These are phyloP conservation scores for Dryocosmus kuriphilus DNA, from an alignment of 2,888 invertebrate species.

Conservation along the genomic window DNA sequence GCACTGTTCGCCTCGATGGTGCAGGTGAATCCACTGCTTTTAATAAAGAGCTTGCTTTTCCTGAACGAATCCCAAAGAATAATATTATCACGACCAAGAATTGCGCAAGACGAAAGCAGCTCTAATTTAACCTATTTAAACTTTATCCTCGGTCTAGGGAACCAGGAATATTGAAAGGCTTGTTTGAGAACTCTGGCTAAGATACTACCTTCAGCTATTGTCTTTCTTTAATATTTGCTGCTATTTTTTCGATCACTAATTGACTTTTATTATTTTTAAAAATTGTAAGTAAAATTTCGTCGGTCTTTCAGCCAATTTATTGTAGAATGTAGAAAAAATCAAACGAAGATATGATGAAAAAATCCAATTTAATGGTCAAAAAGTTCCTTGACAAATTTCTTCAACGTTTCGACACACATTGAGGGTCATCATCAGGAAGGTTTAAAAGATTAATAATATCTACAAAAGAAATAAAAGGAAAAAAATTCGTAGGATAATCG, in stretches of 20 bases:
- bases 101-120: not conserved
- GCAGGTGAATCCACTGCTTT: slow-evolving; percentile 52
- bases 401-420: too few species aligned
- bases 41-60: slow-evolving; percentile 49
- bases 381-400: too few species aligned
- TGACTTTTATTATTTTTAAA: not conserved
- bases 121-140: slow-evolving; percentile 32
- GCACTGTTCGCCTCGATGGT: slow-evolving; percentile 49
- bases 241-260: not conserved
- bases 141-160: slow-evolving; percentile 3
- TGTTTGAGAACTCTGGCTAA: not conserved
- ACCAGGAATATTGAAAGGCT: slow-evolving; percentile 11
- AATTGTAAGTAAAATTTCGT: too few species aligned
- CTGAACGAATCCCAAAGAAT: slow-evolving; percentile 58
- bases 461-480: too few species aligned
- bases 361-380: too few species aligned
- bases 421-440: too few species aligned
- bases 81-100: slow-evolving; percentile 40
- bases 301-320: too few species aligned
- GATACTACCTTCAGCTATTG: not conserved
- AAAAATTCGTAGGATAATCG: too few species aligned
- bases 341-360: too few species aligned
- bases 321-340: too few species aligned
- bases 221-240: not conserved
- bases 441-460: too few species aligned